phyloP scores from a whole-genome alignment of 2,797 vertebrate species.

The Catharus ustulatus region DNA sequence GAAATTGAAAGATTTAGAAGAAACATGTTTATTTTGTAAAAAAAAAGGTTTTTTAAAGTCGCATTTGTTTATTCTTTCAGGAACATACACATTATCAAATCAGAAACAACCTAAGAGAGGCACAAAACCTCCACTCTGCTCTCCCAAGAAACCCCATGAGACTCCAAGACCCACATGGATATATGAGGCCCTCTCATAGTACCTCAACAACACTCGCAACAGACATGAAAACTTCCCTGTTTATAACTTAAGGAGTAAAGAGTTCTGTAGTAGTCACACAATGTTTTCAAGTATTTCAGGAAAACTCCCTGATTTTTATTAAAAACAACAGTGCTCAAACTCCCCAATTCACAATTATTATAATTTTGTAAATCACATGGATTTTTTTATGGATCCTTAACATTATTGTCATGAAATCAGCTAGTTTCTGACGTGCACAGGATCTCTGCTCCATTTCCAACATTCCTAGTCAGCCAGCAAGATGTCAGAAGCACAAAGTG shows the following conservation, averaged over 20 bases:
- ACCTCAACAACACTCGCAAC: not conserved
- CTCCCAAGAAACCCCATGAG: not conserved
- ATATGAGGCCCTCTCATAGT: not conserved
- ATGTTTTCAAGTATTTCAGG: accelerated
- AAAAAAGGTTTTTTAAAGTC: not conserved
- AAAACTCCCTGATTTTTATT: not conserved
- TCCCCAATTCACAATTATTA: not conserved
- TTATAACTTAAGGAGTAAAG: not conserved
- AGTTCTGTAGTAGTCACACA: not conserved
- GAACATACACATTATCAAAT: not conserved
- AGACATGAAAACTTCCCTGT: accelerated
- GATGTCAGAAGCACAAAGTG: not conserved
- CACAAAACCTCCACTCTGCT: not conserved
- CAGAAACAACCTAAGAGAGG: not conserved
- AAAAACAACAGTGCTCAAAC: not conserved
- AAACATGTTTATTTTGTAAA: not conserved
- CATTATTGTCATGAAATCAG: not conserved
- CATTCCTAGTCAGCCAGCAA: not conserved
- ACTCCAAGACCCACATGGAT: not conserved
- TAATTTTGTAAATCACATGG: accelerated
- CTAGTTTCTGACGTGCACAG: not conserved
- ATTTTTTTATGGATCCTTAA: not conserved
- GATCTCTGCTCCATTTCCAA: not conserved
- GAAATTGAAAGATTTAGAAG: not conserved
- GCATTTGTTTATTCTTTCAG: not conserved